Evolutionary conservation across 1,140 invertebrate genomes (phyloP), one percentile per base, ranked within the genome.

Genomic region (Piezodorus guildinii): DNA sequence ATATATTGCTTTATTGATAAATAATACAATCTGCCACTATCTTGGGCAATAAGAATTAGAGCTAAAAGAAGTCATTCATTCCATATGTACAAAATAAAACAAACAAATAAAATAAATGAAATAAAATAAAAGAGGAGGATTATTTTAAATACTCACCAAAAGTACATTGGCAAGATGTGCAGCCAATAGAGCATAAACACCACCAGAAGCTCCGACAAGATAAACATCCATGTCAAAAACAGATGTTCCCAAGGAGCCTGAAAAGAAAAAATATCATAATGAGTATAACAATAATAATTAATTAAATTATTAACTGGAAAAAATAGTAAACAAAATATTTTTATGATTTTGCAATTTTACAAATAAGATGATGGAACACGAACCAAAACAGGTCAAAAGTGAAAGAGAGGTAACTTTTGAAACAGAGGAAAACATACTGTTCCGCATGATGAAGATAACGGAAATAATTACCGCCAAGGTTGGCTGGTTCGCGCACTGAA

Each of bases 81-180:
- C n/a, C n/a, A n/a, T n/a, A n/a, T n/a, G n/a, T n/a, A n/a, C n/a
- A n/a, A n/a, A n/a, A n/a, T n/a, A n/a, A n/a, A n/a, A n/a, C n/a
- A n/a, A n/a, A n/a, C n/a, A n/a, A n/a, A n/a, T n/a, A n/a, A n/a
- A n/a, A n/a, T n/a, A n/a, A n/a, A n/a, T n/a, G n/a, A n/a, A n/a
- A n/a, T n/a, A n/a, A n/a, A n/a, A n/a, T n/a, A n/a, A n/a, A n/a
- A n/a, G n/a, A n/a, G 27, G 12, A 39, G 1, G 12, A 39, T 10
- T 39, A 39, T 5, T 10, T 1, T 39, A 60, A 49, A 27, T 52
- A 74, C 73, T 74, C 72, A 81, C 80, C 70, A 97, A 81, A 68
- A 96, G 78, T 45, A 96, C 90, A 74, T 96, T 96, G 65, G 93
- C 91, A 68, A 97, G 80, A 78, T 97, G 94, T 58, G 94, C 93